A percentile compares a stretch with the other conserved stretches of the same genome.
phyloP scores from a whole-genome alignment of 23 tunicate genomes.

The Ascidia mentula region DNA sequence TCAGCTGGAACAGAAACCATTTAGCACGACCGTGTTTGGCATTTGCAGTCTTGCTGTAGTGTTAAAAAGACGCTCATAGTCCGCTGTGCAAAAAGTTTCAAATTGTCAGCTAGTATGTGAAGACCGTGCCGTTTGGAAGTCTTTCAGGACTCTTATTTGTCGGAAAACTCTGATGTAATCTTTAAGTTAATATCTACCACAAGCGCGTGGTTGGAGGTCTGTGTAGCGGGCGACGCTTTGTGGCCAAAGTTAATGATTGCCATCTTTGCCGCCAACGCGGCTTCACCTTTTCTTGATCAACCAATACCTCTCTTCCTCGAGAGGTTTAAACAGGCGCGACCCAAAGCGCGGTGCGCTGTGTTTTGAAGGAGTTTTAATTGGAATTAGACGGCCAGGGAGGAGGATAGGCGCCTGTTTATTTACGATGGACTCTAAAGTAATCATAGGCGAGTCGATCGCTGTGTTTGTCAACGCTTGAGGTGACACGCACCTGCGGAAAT shows the following conservation, averaged over 20 bases:
- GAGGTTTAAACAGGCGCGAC: slow-evolving; percentile 4
- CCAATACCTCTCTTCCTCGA: neutral
- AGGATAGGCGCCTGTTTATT: neutral
- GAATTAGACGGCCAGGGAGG: neutral
- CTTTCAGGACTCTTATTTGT: too few relatives aligned
- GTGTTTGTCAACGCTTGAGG: neutral
- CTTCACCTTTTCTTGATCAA: neutral
- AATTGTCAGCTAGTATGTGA: too few relatives aligned
- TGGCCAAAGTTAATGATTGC: slow-evolving; percentile 4
- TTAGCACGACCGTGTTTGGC: too few relatives aligned
- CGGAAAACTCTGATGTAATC: too few relatives aligned
- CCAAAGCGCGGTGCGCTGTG: neutral
- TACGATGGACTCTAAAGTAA: neutral
- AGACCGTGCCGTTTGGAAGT: too few relatives aligned
- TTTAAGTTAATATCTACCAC: too few relatives aligned
- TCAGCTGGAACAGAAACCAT: too few relatives aligned
- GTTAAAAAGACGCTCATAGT: too few relatives aligned
- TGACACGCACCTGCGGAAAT: neutral
- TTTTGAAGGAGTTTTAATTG: neutral
- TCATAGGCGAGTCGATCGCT: neutral
- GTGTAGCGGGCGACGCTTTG: neutral
- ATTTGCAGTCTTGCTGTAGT: too few relatives aligned
- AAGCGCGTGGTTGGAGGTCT: neutral
- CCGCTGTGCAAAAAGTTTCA: too few relatives aligned
- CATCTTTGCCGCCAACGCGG: neutral